Base-by-base conservation (phyloP, 2,888 invertebrate genomes). In the Cactoblastis cactorum region DNA sequence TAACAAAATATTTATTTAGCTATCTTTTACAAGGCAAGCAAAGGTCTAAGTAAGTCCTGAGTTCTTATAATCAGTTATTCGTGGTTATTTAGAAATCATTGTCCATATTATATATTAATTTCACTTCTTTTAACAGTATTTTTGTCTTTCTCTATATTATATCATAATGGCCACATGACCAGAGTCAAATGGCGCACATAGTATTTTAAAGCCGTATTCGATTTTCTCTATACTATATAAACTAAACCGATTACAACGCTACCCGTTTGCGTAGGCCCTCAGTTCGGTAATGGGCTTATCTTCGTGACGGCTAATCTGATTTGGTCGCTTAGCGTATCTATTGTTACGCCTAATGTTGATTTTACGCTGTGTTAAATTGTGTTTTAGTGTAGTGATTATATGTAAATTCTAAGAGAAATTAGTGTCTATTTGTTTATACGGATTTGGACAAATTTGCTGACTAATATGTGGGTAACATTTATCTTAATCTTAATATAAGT, bases 201-300 rank as follows among this genome's bases (percentile, higher is more conserved):
- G n/a, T n/a, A n/a, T n/a, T n/a, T n/a, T n/a, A n/a, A n/a, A n/a
- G n/a, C 51, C 52, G 50, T 54, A 22, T 24, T 28, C 52, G 49
- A 55, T 9, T 9, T 28, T 55, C 54, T 57, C 57, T 57, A 55
- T 53, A n/a, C 53, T 54, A 54, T 54, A 56, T 55, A 55, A 59
- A 54, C 53, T 52, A 46, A 39, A 43, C 14, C 43, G 28, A 43
- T 43, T 43, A 43, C 22, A 12, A 41, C 28, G 6, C 43, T 11
- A 28, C 43, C 43, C 43, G 28, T 43, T 43, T 32, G 15, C n/a
- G 28, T 12, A 43, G 43, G 43, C 28, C 52, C 45, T 41, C 52
- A 53, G 53, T 54, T 49, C 48, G 47, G 28, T 54, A 56, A 57
- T 54, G 54, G 53, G 51, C 12, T 46, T 37, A 37, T 24, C 24